Evolutionary conservation across 2,797 vertebrate genomes (phyloP), one percentile per base, ranked within the genome.

Genomic region (Pristis pectinata): DNA sequence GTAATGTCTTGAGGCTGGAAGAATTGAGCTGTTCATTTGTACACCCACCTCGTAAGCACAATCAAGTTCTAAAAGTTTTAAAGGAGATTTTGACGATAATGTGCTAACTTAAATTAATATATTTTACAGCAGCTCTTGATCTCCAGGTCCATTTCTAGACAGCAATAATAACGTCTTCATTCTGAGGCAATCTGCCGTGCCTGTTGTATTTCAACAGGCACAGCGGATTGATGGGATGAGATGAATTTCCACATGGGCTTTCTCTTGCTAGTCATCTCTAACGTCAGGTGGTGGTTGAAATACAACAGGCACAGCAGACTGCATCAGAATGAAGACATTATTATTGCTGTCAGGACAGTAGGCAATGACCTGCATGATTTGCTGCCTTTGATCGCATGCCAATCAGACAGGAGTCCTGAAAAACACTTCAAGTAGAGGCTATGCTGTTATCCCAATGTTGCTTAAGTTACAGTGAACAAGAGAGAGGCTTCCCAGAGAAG

Each of bases 1-100:
- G 8, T 91, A 17, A 24, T 41, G 37, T 41, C 59, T 91, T 87
- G 87, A 91, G 87, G 87, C 87, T 91, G 87, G 41, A 91, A 64
- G 5, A 61, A 61, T 89, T n/a, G 24, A n/a, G 41, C 37, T 37
- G 56, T 37, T 17, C 82, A 85, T 56, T 37, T 67, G 24, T 3
- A 27, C 56, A 56, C 22, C 80, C 44, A 30, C 19, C 80, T 53
- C 85, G 53, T 56, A 30, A 15, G 22, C 27, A 89, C 34, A 89
- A 91, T 64, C 37, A n/a, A 37, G 1, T 37, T 6, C 85, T 22
- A 61, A 61, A 89, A 19, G 34, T 61, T 89, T 89, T 37, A 91
- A 64, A 91, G 59, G 37, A 9, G 34, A 2, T 91, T 91, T 91
- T 91, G 87, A 22, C 24, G 59, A 19, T 91, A 7, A 59, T 9